phyloP scores from a whole-genome alignment of 1,140 invertebrate species.

The Achroia grisella region DNA sequence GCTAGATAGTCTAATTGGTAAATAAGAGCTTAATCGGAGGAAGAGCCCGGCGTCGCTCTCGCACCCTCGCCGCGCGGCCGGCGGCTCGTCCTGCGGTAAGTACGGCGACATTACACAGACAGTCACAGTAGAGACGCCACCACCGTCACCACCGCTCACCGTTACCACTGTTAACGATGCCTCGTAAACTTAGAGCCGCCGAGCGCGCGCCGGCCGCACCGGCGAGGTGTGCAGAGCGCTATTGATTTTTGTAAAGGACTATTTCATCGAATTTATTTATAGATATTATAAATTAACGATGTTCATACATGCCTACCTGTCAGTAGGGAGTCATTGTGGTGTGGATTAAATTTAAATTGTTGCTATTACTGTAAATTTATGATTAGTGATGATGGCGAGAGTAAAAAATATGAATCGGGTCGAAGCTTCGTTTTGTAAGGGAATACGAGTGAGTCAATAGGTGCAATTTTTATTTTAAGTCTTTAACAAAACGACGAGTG shows the following conservation, averaged over 20 bases:
- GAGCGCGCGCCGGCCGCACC: constrained; percentile 26
- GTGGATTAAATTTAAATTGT: constrained; percentile 65
- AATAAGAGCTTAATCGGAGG: constrained; percentile 39
- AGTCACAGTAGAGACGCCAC: background rate
- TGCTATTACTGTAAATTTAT: constrained; percentile 65
- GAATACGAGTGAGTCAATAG: constrained; percentile 66
- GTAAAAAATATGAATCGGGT: constrained; percentile 61
- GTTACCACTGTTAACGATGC: constrained; percentile 1
- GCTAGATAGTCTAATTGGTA: constrained; percentile 46
- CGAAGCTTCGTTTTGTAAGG: constrained; percentile 52
- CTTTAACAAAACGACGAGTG: constrained; percentile 22
- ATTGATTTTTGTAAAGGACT: constrained; percentile 53
- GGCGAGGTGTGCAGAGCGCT: constrained; percentile 27
- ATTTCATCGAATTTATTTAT: constrained; percentile 72
- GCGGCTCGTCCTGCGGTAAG: constrained; percentile 25
- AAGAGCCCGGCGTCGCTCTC: constrained; percentile 26
- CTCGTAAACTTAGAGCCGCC: background rate
- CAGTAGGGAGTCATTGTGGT: constrained; percentile 50
- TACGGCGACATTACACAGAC: constrained; percentile 10
- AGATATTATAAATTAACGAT: constrained; percentile 65
- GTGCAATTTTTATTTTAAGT: constrained; percentile 68
- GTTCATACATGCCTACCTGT: constrained; percentile 47
- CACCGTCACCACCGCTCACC: constrained; percentile 5
- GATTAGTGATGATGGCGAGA: constrained; percentile 53
- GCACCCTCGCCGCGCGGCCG: constrained; percentile 14